phyloP scores from a whole-genome alignment of 1,140 invertebrate genomes.

The Drosophila hydei region DNA sequence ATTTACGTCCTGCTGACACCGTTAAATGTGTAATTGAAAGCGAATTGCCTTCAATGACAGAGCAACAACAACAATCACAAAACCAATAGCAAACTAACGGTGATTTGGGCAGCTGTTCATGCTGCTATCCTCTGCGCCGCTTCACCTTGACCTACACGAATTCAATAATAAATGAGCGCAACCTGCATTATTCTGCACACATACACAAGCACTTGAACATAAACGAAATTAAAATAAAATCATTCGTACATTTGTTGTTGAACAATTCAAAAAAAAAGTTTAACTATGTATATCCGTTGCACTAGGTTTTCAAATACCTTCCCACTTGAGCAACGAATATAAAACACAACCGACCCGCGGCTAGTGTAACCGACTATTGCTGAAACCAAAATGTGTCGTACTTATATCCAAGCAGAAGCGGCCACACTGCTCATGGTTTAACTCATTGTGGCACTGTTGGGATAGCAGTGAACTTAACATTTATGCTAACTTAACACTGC shows the following conservation, averaged over 20 bases:
- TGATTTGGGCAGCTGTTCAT: slow-evolving; percentile 42
- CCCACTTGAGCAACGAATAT: not conserved
- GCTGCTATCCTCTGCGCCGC: slow-evolving; percentile 11
- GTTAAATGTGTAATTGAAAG: slow-evolving; percentile 33
- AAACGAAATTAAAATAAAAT: slow-evolving; percentile 17
- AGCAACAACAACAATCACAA: slow-evolving; percentile 3
- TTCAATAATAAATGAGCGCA: slow-evolving; percentile 23
- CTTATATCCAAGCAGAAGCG: not conserved
- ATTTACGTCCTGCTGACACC: slow-evolving; percentile 45
- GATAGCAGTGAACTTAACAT: not conserved
- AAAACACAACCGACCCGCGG: slow-evolving; percentile 35
- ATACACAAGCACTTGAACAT: not conserved
- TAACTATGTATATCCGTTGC: slow-evolving; percentile 38
- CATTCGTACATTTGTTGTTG: not conserved
- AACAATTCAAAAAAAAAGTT: not conserved
- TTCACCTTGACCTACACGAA: slow-evolving; percentile 53
- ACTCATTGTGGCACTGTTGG: slow-evolving; percentile 13
- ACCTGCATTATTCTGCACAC: not conserved
- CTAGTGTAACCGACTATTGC: slow-evolving; percentile 43
- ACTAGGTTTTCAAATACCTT: slow-evolving; percentile 34
- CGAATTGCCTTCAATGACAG: slow-evolving; percentile 24
- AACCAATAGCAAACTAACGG: slow-evolving; percentile 31
- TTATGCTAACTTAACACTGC: not conserved
- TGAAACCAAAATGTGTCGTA: not conserved
- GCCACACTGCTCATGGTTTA: not conserved